Percentiles rank a stretch among this genome's conserved stretches.
Evolutionary conservation across 1,140 invertebrate genomes (phyloP).

Genomic region (Aphelinus atriplicis): DNA sequence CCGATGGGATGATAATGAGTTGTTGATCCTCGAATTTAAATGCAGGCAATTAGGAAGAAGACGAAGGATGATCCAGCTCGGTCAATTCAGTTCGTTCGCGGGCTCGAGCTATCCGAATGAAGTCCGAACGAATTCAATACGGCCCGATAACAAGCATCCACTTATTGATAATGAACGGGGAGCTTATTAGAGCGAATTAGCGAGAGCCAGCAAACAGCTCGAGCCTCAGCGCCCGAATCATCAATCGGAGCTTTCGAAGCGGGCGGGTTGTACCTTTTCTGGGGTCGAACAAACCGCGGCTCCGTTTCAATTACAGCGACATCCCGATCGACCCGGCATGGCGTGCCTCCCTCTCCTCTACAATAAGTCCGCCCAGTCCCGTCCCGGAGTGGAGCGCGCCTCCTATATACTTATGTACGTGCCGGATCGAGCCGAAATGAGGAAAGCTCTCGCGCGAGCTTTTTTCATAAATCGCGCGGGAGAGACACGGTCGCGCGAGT

Average conservation of each 20-base stretch:
- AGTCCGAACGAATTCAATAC: conserved; percentile 11
- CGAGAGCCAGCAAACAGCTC: no score
- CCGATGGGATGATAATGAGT: no score
- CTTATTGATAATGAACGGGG: no score
- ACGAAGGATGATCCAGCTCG: no score
- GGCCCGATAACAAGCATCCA: no score
- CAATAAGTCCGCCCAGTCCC: background rate
- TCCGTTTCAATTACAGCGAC: conserved; percentile 52
- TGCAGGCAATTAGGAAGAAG: no score
- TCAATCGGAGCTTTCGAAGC: conserved; percentile 25
- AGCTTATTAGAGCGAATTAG: no score
- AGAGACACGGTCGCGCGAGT: conserved; percentile 4
- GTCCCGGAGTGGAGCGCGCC: no score
- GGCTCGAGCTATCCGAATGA: background rate
- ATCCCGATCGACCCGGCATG: conserved; percentile 43
- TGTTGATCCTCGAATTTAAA: no score
- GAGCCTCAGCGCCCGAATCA: conserved; percentile 12
- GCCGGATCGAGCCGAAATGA: conserved; percentile 53
- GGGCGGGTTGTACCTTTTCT: background rate
- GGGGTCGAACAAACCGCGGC: background rate
- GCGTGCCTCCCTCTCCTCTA: background rate
- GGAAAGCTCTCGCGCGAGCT: conserved; percentile 46
- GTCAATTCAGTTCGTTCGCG: background rate
- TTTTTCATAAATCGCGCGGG: conserved; percentile 57
- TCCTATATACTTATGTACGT: background rate